A percentile compares a stretch with the other conserved stretches of the same genome.
These are phyloP conservation scores for Tangara arthus DNA, from an alignment of 2,797 vertebrate genomes.

Conservation along the genomic window DNA sequence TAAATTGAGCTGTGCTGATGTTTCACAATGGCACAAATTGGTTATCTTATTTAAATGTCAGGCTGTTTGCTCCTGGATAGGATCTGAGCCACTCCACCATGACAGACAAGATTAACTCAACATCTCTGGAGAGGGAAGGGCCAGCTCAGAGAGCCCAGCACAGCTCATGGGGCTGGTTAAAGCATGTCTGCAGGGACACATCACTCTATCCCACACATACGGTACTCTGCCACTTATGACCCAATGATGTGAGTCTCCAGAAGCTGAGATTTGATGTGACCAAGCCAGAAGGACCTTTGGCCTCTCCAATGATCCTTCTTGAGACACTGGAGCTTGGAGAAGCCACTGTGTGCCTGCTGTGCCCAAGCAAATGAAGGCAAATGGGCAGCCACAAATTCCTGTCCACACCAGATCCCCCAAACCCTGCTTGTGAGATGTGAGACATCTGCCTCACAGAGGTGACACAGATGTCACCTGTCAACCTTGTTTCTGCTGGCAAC, in stretches of 20 bases:
- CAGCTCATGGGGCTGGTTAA: neutral
- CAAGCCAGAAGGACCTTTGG: neutral
- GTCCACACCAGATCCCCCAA: rapidly evolving
- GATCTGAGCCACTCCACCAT: neutral
- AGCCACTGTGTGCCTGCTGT: neutral
- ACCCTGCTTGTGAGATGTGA: neutral
- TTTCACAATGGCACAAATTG: constrained; percentile 70
- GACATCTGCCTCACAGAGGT: neutral
- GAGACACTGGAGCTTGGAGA: rapidly evolving
- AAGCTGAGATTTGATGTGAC: neutral
- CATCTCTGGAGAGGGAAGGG: neutral
- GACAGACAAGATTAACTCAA: neutral
- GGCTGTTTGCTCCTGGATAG: constrained; percentile 59
- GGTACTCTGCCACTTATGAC: neutral
- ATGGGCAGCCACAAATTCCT: rapidly evolving
- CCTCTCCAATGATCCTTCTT: rapidly evolving
- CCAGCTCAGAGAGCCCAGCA: neutral
- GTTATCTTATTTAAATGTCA: constrained; percentile 63
- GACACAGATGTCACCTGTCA: neutral
- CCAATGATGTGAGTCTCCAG: neutral
- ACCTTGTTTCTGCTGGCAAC: neutral
- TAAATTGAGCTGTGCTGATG: constrained; percentile 71
- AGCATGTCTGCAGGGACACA: neutral
- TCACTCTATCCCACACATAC: neutral
- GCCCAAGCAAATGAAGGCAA: neutral